phyloP scores from a whole-genome alignment of 2,888 invertebrate species.

The Cancer borealis region DNA sequence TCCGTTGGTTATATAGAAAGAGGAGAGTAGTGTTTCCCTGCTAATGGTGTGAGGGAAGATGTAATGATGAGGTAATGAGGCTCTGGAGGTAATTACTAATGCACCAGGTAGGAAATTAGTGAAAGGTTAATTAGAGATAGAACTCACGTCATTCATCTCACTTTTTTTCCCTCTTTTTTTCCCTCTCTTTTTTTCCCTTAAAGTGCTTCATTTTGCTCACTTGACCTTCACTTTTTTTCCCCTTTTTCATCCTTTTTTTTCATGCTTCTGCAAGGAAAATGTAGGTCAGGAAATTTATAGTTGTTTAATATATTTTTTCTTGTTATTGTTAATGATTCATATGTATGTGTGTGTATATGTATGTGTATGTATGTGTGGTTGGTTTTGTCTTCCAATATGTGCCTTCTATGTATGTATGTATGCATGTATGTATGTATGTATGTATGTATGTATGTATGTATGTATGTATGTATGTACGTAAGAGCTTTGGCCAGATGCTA shows the following conservation, averaged over 20 bases:
- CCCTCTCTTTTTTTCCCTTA: background rate
- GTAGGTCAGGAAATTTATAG: background rate
- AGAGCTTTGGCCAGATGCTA: slow-evolving; percentile 32
- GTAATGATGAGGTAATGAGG: background rate
- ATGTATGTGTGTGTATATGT: background rate
- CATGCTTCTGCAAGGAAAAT: slow-evolving; percentile 28
- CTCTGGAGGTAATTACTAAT: background rate
- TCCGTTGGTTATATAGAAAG: background rate
- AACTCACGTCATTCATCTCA: background rate
- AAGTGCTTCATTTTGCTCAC: background rate
- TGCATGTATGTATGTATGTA: slow-evolving; percentile 46
- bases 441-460: slow-evolving; percentile 52
- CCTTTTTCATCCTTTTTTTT: background rate
- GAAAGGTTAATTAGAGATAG: background rate
- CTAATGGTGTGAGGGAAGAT: background rate
- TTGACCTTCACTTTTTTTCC: background rate
- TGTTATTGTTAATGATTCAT: slow-evolving; percentile 5
- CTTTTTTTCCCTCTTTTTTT: background rate
- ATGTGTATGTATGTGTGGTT: background rate
- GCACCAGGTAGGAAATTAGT: background rate
- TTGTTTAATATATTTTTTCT: background rate
- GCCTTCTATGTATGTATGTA: background rate
- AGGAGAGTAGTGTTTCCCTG: background rate
- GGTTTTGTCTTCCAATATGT: background rate
- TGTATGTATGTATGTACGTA: slow-evolving; percentile 46